Evolutionary conservation across 2,113 vertebrate species (phyloP), one percentile per base, ranked within the genome.

Genomic region (Gorilla gorilla): DNA sequence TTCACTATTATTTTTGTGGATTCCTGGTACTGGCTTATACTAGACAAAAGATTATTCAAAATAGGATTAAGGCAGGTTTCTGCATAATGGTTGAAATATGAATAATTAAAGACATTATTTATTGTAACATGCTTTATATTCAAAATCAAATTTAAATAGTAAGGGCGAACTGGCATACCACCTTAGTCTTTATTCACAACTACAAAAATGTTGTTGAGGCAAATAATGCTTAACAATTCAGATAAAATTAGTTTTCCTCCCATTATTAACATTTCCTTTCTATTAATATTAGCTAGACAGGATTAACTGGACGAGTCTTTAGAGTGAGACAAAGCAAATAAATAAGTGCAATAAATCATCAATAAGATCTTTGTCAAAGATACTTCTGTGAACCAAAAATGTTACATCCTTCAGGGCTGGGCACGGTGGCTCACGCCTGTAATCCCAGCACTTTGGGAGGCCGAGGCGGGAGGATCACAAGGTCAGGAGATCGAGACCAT

Each of bases 121-220:
- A 93, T 68, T 66, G 30, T n/a, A 85, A 92, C 40, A 83, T 75
- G 73, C 25, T 70, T 68, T 79, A 64, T 78, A 72, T 94, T 89
- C n/a, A 90, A 75, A 90, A 90, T 90, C 66, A 92, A 55, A 92
- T 38, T 82, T 89, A 94, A 93, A 72, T 59, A 43, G 32, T 61
- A 70, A 72, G 40, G 75, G 45, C 48, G 7, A 94, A n/a, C 40
- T 78, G 59, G n/a, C 43, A 18, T 45, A 59, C 9, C 25, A 50
- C 18, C 45, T 66, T 50, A 79, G 52, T 66, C n/a, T 88, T 88
- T 64, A 91, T 10, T 73, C 9, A 93, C 27, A 94, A 57, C 40
- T 86, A 27, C 38, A 92, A 52, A 96, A 83, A 83, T 48, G 38
- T 45, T 85, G 11, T 68, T 78, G 35, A 43, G 38, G 66, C 3